These are phyloP conservation scores for Myocastor coypus DNA, from an alignment of 2,113 vertebrate genomes.

Conservation along the genomic window DNA sequence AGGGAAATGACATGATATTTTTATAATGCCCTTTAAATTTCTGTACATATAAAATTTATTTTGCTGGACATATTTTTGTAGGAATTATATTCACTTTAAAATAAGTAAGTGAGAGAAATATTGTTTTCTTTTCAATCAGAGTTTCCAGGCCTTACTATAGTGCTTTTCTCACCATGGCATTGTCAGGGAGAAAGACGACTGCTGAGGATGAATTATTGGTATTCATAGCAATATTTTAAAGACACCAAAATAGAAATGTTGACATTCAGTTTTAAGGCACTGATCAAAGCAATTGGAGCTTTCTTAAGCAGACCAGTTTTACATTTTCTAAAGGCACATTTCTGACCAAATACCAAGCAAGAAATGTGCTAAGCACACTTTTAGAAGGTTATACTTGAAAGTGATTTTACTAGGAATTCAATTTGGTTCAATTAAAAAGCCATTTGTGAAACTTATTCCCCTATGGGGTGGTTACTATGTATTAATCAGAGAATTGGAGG, in stretches of 20 bases:
- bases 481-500: background rate
- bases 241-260: constrained; percentile 65
- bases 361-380: constrained; percentile 49
- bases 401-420: constrained; percentile 49
- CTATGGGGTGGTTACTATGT: constrained; percentile 2
- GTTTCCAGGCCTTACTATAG: background rate
- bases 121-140: constrained; percentile 56
- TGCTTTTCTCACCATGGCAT: constrained; percentile 43
- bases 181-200: constrained; percentile 24
- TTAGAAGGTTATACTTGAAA: constrained; percentile 50
- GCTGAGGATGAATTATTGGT: constrained; percentile 58
- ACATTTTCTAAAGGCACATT: constrained; percentile 54
- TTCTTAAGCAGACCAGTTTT: constrained; percentile 58
- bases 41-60: constrained; percentile 48
- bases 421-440: constrained; percentile 58
- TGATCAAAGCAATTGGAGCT: constrained; percentile 68
- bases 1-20: background rate
- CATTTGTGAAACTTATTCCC: background rate
- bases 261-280: constrained; percentile 51
- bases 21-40: constrained; percentile 31
- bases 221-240: constrained; percentile 65
- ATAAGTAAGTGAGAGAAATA: constrained; percentile 23
- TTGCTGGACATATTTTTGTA: constrained; percentile 36
- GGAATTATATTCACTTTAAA: constrained; percentile 66
- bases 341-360: constrained; percentile 47